Evolutionary conservation across 2,888 invertebrate genomes (phyloP).

Genomic region (Cheilosia vulpina): DNA sequence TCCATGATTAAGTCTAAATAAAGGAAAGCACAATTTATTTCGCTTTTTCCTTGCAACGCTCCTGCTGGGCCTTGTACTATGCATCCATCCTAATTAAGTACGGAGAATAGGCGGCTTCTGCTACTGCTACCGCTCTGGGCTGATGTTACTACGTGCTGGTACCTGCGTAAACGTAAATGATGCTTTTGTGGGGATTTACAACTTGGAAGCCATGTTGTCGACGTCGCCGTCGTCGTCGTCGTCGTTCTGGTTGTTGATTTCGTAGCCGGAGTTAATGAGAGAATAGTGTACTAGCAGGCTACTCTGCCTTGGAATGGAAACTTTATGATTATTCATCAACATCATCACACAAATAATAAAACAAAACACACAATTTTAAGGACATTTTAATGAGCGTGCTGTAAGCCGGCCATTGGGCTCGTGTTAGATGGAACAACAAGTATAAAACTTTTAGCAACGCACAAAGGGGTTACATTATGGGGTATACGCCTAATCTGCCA

Average conservation of each 20-base stretch:
- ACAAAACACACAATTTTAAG: conserved; percentile 43
- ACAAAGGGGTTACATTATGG: conserved; percentile 18
- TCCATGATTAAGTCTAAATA: conserved; percentile 66
- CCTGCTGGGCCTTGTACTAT: conserved; percentile 45
- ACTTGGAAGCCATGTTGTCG: conserved; percentile 44
- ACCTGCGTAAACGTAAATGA: conserved; percentile 67
- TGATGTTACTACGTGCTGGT: conserved; percentile 38
- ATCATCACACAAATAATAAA: conserved; percentile 32
- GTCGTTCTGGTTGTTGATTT: conserved; percentile 9
- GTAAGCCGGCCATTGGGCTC: conserved; percentile 27
- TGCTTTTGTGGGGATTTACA: conserved; percentile 66
- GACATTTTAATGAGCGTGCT: conserved; percentile 64
- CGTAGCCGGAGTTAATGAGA: conserved; percentile 55
- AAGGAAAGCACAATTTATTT: conserved; percentile 23
- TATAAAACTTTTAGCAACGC: conserved; percentile 27
- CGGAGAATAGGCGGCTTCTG: conserved; percentile 32
- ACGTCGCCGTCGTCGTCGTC: conserved; percentile 1
- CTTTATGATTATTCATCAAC: conserved; percentile 69
- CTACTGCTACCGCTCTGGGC: conserved; percentile 6
- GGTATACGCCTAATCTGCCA: not conserved
- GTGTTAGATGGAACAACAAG: conserved; percentile 17
- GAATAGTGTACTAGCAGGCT: conserved; percentile 30
- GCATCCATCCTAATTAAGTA: conserved; percentile 67
- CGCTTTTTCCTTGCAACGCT: conserved; percentile 20
- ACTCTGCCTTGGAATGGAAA: conserved; percentile 45